These are phyloP conservation scores for Alauda arvensis DNA, from an alignment of 2,797 vertebrate species.

Conservation along the genomic window DNA sequence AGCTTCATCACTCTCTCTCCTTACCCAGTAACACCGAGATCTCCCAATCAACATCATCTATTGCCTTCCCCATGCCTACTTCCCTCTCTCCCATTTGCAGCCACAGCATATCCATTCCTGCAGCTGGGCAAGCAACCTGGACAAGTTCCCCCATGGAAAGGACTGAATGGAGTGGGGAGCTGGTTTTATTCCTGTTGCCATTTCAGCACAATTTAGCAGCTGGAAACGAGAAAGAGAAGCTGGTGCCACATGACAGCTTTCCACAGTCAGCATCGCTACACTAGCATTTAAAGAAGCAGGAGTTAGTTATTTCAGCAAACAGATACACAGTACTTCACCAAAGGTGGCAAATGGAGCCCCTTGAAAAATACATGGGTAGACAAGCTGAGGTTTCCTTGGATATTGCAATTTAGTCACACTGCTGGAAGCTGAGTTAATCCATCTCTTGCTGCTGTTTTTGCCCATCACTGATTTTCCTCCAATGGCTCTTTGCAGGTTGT, in stretches of 20 bases:
- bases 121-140: neutral
- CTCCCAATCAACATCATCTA: neutral
- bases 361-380: neutral
- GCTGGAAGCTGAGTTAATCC: neutral
- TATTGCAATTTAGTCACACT: accelerated
- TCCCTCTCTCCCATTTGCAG: neutral
- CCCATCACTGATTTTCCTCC: neutral
- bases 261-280: neutral
- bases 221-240: neutral
- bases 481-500: accelerated
- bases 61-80: neutral
- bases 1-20: accelerated
- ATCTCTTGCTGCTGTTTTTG: neutral
- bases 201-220: conserved; percentile 6
- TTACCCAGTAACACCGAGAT: neutral
- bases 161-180: neutral
- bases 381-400: neutral
- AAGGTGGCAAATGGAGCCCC: neutral
- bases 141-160: neutral
- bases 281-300: neutral
- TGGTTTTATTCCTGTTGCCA: neutral
- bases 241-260: neutral
- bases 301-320: neutral
- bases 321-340: neutral
- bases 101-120: neutral